A percentile compares a stretch with the other conserved stretches of the same genome.
These are phyloP conservation scores for Aporophyla nigra DNA, from an alignment of 2,888 invertebrate genomes.

Conservation along the genomic window DNA sequence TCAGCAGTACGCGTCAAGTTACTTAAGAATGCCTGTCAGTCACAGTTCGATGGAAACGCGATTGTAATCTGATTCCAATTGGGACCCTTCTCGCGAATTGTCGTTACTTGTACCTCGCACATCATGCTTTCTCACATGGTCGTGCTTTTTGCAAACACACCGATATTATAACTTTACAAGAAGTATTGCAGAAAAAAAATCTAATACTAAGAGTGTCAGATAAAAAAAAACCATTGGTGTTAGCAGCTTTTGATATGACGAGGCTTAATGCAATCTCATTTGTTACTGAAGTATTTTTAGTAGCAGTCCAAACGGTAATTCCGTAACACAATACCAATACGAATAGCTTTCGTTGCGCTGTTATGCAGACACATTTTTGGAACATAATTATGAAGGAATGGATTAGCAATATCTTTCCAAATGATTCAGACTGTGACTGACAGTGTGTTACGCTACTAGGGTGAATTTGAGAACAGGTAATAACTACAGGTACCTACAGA, in stretches of 20 bases:
- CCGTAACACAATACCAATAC: too few species aligned
- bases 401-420: too few species aligned
- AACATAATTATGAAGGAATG: too few species aligned
- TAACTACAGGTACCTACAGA: background rate
- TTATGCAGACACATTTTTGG: too few species aligned
- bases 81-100: slow-evolving; percentile 64
- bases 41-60: slow-evolving; percentile 74
- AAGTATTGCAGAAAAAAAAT: too few species aligned
- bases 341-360: too few species aligned
- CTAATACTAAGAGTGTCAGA: too few species aligned
- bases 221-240: background rate
- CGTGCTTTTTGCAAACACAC: background rate
- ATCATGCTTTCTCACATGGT: slow-evolving; percentile 28
- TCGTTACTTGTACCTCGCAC: slow-evolving; percentile 55
- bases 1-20: slow-evolving; percentile 56
- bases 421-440: too few species aligned
- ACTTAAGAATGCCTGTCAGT: slow-evolving; percentile 70
- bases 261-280: background rate
- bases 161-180: background rate
- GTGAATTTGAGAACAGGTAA: background rate
- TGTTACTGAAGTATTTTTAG: background rate
- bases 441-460: too few species aligned
- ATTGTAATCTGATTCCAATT: slow-evolving; percentile 73
- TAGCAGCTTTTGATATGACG: background rate
- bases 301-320: background rate